Evolutionary conservation across 2,113 vertebrate species (phyloP).

Genomic region (Pterocles gutturalis): DNA sequence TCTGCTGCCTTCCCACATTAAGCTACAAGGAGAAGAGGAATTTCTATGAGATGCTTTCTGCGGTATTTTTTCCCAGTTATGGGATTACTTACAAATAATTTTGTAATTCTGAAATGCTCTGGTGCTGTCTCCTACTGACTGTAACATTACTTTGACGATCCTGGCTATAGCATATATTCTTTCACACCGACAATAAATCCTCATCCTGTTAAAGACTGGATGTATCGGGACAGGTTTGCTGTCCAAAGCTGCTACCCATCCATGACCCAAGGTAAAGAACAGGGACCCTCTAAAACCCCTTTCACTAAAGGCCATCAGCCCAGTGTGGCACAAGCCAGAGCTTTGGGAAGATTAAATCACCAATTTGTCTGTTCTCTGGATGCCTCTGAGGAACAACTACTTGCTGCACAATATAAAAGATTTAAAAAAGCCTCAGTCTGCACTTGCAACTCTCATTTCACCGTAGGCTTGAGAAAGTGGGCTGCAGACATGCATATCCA

Average conservation of each 20-base stretch:
- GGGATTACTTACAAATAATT: neutral
- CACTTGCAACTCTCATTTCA: neutral
- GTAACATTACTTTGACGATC: neutral
- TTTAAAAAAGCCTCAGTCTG: neutral
- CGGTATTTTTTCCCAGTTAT: neutral
- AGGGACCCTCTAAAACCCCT: neutral
- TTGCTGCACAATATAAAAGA: neutral
- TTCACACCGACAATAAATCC: neutral
- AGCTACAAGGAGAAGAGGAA: constrained; percentile 37
- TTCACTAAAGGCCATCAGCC: neutral
- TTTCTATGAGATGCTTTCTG: neutral
- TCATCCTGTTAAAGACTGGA: neutral
- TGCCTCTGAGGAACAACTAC: neutral
- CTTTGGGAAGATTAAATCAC: neutral
- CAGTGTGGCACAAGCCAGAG: neutral
- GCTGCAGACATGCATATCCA: neutral
- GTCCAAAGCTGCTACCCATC: neutral
- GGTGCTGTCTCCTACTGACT: neutral
- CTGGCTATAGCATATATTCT: neutral
- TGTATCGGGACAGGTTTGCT: neutral
- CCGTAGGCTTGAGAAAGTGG: neutral
- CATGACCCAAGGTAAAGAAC: neutral
- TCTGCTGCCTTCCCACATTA: constrained; percentile 83
- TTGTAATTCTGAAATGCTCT: neutral
- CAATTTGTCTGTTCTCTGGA: neutral